Evolutionary conservation across 2,797 vertebrate species (phyloP), one percentile per base, ranked within the genome.

Genomic region (Lepidocolaptes lacrymiger): DNA sequence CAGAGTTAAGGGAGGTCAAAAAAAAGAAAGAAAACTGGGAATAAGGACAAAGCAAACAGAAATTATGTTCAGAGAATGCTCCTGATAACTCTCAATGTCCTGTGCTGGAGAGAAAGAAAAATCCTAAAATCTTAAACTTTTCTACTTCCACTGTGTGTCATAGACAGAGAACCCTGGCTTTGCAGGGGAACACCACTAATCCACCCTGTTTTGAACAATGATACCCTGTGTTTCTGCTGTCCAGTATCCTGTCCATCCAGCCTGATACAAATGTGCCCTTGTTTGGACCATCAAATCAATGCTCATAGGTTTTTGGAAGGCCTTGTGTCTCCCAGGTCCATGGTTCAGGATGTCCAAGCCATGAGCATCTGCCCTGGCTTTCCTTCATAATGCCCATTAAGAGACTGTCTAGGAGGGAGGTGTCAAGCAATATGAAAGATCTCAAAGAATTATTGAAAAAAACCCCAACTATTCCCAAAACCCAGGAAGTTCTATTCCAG

Each of bases 21-120:
- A 36, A 37, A 32, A 15, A 54, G 37, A 22, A 49, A 36, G 28
- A 82, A 83, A 83, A 64, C 32, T 52, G 85, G 71, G 88, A 86
- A 63, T 51, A 54, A 72, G 24, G 85, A 52, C 49, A 92, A 90
- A 73, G n/a, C 72, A 87, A 93, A 76, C 10, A 88, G 59, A 78
- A 68, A 66, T 34, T 51, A 52, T 13, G 34, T 83, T 95, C 73
- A 86, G 12, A 89, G 48, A 92, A 61, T 5, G 12, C 52, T 83
- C 37, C 32, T 44, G 37, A 58, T 58, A 80, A n/a, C 24, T 95
- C 69, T 58, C 17, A 68, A 41, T 22, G 23, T 58, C 76, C 17
- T 1, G 3, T 52, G 36, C 34, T 73, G 39, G 36, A 67, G 21
- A 63, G 55, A 24, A 77, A 85, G 49, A 76, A 8, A 86, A 71